These are phyloP conservation scores for Lordiphosa collinella DNA, from an alignment of 1,140 invertebrate species.

Conservation along the genomic window DNA sequence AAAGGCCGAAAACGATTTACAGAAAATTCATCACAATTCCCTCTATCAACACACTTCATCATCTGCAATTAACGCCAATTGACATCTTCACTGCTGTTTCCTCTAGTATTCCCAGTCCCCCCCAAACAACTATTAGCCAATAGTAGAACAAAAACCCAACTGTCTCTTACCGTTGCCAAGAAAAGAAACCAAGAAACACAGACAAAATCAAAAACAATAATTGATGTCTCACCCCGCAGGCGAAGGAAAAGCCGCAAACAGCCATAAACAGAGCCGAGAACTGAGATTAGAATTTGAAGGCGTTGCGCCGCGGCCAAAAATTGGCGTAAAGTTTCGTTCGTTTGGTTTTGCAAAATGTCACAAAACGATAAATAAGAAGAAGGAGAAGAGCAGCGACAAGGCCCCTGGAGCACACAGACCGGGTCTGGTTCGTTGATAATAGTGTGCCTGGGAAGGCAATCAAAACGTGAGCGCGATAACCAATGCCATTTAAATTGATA, in stretches of 20 bases:
- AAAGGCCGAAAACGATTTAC: too few relatives aligned
- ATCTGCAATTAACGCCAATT: conserved; percentile 5
- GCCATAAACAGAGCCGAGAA: conserved; percentile 53
- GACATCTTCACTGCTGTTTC: neutral
- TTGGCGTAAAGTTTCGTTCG: conserved; percentile 54
- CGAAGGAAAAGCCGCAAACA: conserved; percentile 49
- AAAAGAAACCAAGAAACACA: conserved; percentile 7
- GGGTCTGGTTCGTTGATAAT: conserved; percentile 45
- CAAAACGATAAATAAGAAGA: conserved; percentile 60
- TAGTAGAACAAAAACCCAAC: conserved; percentile 18
- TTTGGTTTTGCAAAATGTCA: conserved; percentile 52
- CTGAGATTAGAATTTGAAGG: conserved; percentile 64
- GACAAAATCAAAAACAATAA: conserved; percentile 58
- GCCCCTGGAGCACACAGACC: conserved; percentile 26
- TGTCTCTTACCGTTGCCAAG: neutral
- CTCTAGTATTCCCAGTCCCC: neutral
- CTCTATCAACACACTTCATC: conserved; percentile 20
- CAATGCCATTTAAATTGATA: conserved; percentile 69
- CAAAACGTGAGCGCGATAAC: conserved; percentile 72
- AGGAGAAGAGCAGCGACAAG: conserved; percentile 7
- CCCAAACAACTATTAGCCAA: conserved; percentile 16
- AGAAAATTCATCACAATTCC: neutral
- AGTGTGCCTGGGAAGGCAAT: conserved; percentile 62
- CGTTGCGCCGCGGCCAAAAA: conserved; percentile 39
- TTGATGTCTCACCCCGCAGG: conserved; percentile 48